Conservation (phyloP, 2,888 invertebrate species). For the Endomychus coccineus region DNA sequence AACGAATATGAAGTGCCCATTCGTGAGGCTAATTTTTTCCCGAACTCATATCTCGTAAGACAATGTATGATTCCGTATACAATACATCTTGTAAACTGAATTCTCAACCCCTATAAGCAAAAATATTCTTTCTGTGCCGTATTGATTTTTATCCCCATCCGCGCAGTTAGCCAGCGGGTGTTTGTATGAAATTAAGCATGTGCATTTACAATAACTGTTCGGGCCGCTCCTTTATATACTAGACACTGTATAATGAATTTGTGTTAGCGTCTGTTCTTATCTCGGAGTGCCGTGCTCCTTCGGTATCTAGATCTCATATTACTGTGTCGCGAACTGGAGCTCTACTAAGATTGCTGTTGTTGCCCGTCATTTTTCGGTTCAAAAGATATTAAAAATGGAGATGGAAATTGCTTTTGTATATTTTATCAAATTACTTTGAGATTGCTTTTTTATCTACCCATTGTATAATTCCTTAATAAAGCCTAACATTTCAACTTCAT, state of each 20-base stretch:
- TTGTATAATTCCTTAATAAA: constrained; percentile 1
- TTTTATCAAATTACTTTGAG: constrained; percentile 17
- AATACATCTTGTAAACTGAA: constrained; percentile 32
- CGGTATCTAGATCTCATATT: constrained; percentile 24
- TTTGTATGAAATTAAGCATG: constrained; percentile 42
- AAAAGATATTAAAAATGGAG: constrained; percentile 17
- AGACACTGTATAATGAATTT: constrained; percentile 46
- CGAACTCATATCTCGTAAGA: constrained; percentile 9
- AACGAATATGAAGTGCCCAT: too few relatives aligned
- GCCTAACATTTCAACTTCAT: too few relatives aligned
- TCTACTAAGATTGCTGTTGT: constrained; percentile 4
- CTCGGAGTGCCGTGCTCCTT: constrained; percentile 25
- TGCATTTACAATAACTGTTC: constrained; percentile 42
- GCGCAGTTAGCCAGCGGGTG: constrained; percentile 38
- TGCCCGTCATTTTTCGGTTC: constrained; percentile 16
- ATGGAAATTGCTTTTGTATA: constrained; percentile 18
- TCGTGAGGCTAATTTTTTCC: too few relatives aligned
- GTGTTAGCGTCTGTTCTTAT: constrained; percentile 34
- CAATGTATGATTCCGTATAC: constrained; percentile 29
- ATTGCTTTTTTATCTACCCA: constrained; percentile 17
- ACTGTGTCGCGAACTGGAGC: constrained; percentile 10
- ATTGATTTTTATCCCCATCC: constrained; percentile 44
- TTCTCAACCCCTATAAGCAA: constrained; percentile 43
- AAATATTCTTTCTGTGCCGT: constrained; percentile 45
- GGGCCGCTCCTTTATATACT: constrained; percentile 42